phyloP scores from a whole-genome alignment of 2,888 invertebrate genomes.

The Luperina testacea region DNA sequence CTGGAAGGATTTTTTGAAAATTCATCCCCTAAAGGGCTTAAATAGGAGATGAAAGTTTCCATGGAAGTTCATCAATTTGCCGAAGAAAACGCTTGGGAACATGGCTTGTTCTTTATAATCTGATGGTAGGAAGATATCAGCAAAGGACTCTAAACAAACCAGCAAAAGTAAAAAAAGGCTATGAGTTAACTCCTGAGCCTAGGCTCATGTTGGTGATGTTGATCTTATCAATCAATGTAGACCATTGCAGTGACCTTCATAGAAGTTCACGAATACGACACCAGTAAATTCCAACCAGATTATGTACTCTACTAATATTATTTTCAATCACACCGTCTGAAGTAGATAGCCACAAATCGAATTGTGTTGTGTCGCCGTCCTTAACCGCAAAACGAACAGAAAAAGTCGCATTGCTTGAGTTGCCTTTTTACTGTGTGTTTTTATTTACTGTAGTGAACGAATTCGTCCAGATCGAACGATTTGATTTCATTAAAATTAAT shows the following conservation, averaged over 20 bases:
- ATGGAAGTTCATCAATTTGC: neutral
- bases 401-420: conserved; percentile 7
- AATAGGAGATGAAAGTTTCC: neutral
- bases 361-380: neutral
- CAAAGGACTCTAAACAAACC: neutral
- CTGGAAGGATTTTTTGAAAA: neutral
- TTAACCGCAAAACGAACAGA: conserved; percentile 15
- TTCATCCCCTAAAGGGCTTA: neutral
- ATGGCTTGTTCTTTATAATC: neutral
- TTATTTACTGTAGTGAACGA: conserved; percentile 43
- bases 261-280: neutral
- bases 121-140: neutral
- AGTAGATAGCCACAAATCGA: conserved; percentile 20
- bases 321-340: neutral
- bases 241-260: too few species aligned
- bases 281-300: neutral
- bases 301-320: conserved; percentile 4
- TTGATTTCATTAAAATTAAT: conserved; percentile 47
- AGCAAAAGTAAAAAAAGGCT: neutral
- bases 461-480: conserved; percentile 44
- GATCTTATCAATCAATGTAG: neutral
- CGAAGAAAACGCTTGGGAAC: neutral
- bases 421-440: conserved; percentile 20
- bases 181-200: neutral
- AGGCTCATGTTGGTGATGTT: neutral